Conservation (phyloP, 2,797 vertebrate species). For the Nyctibius grandis region DNA sequence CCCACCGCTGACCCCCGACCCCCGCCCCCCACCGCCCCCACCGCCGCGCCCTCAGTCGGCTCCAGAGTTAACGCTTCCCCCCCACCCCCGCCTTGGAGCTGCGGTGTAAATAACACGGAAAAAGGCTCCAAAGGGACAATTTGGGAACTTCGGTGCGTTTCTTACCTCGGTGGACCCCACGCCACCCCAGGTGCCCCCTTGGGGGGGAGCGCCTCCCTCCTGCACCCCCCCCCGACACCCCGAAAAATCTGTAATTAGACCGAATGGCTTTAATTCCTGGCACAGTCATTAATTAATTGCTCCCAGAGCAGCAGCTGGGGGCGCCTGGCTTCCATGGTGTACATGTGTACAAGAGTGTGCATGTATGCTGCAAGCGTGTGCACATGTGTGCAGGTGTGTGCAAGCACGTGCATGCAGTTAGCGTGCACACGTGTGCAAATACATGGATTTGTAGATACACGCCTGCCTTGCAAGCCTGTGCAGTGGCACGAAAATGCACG, state of each 20-base stretch:
- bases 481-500: too few species aligned
- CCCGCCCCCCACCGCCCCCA: background rate
- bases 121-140: background rate
- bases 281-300: background rate
- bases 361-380: background rate
- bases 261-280: background rate
- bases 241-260: background rate
- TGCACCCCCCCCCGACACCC: rapidly evolving
- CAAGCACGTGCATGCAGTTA: background rate
- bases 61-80: too few species aligned
- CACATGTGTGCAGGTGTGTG: rapidly evolving
- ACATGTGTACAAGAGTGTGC: rapidly evolving
- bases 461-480: too few species aligned
- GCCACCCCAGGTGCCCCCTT: rapidly evolving
- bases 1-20: background rate
- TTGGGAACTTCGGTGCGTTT: background rate
- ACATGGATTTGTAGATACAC: too few species aligned
- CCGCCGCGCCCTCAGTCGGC: background rate
- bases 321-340: rapidly evolving
- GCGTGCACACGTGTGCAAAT: too few species aligned
- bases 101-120: too few species aligned
- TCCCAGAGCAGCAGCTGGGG: background rate
- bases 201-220: background rate
- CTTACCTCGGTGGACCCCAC: rapidly evolving
- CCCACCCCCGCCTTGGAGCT: too few species aligned